A percentile compares a stretch with the other conserved stretches of the same genome.
Evolutionary conservation across 1,140 invertebrate genomes (phyloP).

Genomic region (Atta colombica): DNA sequence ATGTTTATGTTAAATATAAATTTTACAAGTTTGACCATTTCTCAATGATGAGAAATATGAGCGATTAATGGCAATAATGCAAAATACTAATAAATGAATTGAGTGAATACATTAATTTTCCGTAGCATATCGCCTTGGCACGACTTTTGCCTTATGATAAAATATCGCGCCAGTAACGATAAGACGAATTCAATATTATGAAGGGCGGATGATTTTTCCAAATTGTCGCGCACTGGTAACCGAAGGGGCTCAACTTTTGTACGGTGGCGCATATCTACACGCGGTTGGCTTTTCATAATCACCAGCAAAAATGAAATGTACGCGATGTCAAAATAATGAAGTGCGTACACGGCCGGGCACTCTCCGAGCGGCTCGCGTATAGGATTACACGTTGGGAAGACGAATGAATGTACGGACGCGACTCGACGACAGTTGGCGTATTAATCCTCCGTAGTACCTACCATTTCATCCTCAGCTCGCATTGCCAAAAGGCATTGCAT

Average conservation of each 20-base stretch:
- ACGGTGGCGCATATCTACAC: not conserved
- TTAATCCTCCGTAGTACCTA: conserved; percentile 41
- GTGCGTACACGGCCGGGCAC: conserved; percentile 52
- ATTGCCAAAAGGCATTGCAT: conserved; percentile 22
- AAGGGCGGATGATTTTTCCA: conserved; percentile 16
- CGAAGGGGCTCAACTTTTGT: not conserved
- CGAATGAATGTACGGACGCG: conserved; percentile 33
- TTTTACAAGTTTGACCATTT: not conserved
- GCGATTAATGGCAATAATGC: too few species aligned
- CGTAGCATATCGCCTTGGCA: not conserved
- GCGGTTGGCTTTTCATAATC: conserved; percentile 46
- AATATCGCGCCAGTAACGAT: not conserved
- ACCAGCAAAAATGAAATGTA: conserved; percentile 50
- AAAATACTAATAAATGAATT: not conserved
- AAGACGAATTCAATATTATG: not conserved
- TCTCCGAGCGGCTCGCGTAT: conserved; percentile 23
- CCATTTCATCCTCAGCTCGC: conserved; percentile 6
- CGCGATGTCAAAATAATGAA: conserved; percentile 60
- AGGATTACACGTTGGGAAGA: conserved; percentile 51
- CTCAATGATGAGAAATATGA: too few species aligned
- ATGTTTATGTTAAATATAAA: not conserved
- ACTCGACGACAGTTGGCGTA: conserved; percentile 25
- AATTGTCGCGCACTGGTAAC: not conserved
- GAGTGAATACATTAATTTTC: too few species aligned
- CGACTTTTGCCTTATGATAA: not conserved